phyloP scores from a whole-genome alignment of 2,888 invertebrate genomes.

The Thysanoteuthis rhombus region DNA sequence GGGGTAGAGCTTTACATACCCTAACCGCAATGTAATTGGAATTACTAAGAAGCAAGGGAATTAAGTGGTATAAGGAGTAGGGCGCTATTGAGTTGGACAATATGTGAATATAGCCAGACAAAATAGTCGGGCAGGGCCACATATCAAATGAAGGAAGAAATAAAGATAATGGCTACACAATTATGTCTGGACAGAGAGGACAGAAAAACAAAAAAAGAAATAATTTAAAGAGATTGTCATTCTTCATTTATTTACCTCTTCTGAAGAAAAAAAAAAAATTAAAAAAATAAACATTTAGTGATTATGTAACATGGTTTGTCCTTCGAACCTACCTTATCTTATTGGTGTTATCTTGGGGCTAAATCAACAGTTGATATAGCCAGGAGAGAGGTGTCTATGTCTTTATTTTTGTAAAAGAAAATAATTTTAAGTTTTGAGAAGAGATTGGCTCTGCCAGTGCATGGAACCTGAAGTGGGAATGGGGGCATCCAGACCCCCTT shows the following conservation, averaged over 20 bases:
- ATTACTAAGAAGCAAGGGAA: neutral
- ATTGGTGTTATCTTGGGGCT: too few species aligned
- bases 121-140: neutral
- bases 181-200: neutral
- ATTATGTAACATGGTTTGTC: neutral
- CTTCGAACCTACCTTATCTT: too few species aligned
- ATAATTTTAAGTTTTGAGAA: too few species aligned
- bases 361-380: too few species aligned
- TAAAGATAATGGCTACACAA: neutral
- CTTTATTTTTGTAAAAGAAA: too few species aligned
- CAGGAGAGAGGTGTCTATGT: too few species aligned
- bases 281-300: too few species aligned
- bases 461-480: too few species aligned
- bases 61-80: neutral
- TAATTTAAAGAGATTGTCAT: neutral
- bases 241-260: neutral
- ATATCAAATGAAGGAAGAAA: neutral
- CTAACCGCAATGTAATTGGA: neutral
- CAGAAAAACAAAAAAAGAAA: neutral
- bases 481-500: too few species aligned
- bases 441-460: too few species aligned
- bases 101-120: neutral
- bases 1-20: neutral
- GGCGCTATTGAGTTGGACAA: neutral
- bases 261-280: too few species aligned